Base-by-base conservation (phyloP, 2,797 vertebrate genomes). In the Enteromius fasciolatus region DNA sequence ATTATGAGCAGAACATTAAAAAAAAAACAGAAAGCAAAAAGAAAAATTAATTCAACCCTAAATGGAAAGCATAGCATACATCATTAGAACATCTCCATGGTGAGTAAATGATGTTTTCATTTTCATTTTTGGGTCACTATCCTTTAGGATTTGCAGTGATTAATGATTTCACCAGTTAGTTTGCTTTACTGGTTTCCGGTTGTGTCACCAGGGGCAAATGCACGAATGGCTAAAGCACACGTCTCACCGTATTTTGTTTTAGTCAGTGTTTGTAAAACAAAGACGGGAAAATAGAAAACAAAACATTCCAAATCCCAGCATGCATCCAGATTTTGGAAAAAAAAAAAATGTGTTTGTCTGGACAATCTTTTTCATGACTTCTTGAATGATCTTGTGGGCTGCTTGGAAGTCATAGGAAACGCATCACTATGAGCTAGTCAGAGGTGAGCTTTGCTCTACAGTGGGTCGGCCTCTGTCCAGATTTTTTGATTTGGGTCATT, bases 361-460 rank as follows among this genome's bases (percentile, higher is more conserved):
- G 92, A 94, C 92, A 90, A 92, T 93, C 89, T 89, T 91, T 91
- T 90, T 90, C 78, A 92, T 94, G 92, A 93, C 88, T 92, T 36
- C 36, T 36, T 36, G 36, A 94, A 94, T 93, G 90, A 90, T 89
- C 88, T 89, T 85, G 89, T 85, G 70, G 88, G 86, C 89, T 86
- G 89, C 89, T 92, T 87, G 87, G 86, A 89, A 89, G 88, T 89
- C 86, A 90, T 86, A 86, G 87, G 86, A 85, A 88, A 90, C 85
- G 89, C 83, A 57, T 79, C 79, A 80, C 75, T 84, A 79, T 87
- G 84, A 89, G 86, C 87, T 91, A 88, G 88, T 86, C 91, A 90
- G 89, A 90, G 90, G 89, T 89, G 87, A 84, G 88, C 18, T 48
- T 74, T 36, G 5, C 54, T 18, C 20, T 23, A 41, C 15, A 23